Evolutionary conservation across 1,140 invertebrate genomes (phyloP).

Genomic region (Trichoplusia ni): DNA sequence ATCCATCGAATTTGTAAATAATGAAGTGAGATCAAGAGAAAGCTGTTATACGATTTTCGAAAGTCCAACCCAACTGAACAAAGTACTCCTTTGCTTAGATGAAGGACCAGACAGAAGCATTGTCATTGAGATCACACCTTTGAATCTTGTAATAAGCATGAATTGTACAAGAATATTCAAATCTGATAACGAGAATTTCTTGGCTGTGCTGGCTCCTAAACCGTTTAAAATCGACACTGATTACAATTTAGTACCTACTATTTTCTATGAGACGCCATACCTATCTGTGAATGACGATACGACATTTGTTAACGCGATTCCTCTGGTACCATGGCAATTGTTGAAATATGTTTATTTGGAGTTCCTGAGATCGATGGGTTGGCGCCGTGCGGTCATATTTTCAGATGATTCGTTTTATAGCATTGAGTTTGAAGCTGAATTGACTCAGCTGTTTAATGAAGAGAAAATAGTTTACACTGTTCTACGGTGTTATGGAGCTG

Average conservation of each 20-base stretch:
- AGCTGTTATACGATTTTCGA: no score
- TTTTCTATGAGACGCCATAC: conserved; percentile 35
- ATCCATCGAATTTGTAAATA: no score
- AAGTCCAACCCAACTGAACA: no score
- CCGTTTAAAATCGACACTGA: background rate
- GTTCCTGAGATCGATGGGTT: conserved; percentile 25
- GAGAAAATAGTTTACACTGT: conserved; percentile 23
- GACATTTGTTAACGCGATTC: background rate
- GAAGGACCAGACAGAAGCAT: no score
- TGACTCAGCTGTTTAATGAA: conserved; percentile 17
- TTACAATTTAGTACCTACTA: conserved; percentile 27
- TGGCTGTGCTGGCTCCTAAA: conserved; percentile 24
- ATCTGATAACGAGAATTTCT: no score
- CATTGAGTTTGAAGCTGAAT: conserved; percentile 26
- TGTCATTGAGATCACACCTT: no score
- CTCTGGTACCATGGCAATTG: background rate
- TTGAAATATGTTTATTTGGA: conserved; percentile 24
- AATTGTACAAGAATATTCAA: no score
- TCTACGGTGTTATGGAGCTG: background rate
- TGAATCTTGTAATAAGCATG: no score
- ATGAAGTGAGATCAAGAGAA: no score
- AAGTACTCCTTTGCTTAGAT: no score
- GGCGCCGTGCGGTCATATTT: conserved; percentile 35
- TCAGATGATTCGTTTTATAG: conserved; percentile 41
- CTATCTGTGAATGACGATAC: background rate